Conservation (phyloP, 2,797 vertebrate species). For the Sebastes hubbsi region DNA sequence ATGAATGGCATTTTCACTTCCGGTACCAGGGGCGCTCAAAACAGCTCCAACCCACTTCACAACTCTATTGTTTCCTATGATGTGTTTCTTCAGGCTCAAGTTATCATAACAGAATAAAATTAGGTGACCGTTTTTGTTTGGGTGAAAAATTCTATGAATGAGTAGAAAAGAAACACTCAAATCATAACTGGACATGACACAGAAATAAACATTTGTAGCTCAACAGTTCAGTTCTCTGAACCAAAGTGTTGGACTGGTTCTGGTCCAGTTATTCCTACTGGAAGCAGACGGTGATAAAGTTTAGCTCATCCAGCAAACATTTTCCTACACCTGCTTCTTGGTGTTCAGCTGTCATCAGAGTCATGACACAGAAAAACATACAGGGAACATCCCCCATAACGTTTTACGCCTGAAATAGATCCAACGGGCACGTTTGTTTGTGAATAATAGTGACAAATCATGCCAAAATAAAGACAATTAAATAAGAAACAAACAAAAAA, state of each 20-base stretch:
- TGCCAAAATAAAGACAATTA: slow-evolving; percentile 74
- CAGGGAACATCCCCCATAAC: slow-evolving; percentile 44
- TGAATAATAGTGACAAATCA: slow-evolving; percentile 73
- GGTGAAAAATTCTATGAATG: slow-evolving; percentile 43
- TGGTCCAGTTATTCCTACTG: slow-evolving; percentile 52
- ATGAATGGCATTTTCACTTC: not conserved
- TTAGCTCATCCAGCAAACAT: slow-evolving; percentile 66
- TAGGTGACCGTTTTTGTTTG: slow-evolving; percentile 29
- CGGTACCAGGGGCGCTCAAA: not conserved
- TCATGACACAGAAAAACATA: slow-evolving; percentile 60
- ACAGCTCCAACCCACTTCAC: slow-evolving; percentile 18
- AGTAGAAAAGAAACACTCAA: slow-evolving; percentile 49
- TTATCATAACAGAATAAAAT: slow-evolving; percentile 31
- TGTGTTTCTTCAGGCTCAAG: slow-evolving; percentile 56
- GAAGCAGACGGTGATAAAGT: slow-evolving; percentile 54
- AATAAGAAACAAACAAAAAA: slow-evolving; percentile 72
- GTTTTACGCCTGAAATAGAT: slow-evolving; percentile 66
- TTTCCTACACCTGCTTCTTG: slow-evolving; percentile 59
- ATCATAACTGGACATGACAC: slow-evolving; percentile 47
- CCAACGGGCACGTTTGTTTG: slow-evolving; percentile 68
- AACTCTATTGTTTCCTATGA: slow-evolving; percentile 57
- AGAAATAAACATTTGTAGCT: slow-evolving; percentile 42
- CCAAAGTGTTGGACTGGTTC: slow-evolving; percentile 44
- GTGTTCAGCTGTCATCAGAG: slow-evolving; percentile 66
- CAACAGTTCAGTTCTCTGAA: slow-evolving; percentile 39